Conservation (phyloP, 2,797 vertebrate species). For the Aratinga solstitialis region DNA sequence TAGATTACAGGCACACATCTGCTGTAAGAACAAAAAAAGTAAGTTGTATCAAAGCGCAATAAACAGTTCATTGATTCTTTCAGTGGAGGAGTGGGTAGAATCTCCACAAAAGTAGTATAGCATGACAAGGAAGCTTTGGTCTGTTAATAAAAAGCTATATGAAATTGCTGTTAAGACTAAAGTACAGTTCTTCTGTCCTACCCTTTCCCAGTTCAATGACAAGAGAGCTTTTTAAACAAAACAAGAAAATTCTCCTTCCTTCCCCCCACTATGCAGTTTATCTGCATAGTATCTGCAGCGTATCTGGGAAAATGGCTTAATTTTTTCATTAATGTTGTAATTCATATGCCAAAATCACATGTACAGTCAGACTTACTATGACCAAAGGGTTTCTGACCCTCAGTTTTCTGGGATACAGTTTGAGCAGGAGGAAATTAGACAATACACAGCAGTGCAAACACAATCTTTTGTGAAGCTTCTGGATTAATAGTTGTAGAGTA, state of each 20-base stretch:
- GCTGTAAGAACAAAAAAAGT: neutral
- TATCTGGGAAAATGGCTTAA: neutral
- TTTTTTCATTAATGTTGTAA: neutral
- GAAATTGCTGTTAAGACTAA: neutral
- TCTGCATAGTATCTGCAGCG: neutral
- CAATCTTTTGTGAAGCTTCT: neutral
- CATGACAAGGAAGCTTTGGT: neutral
- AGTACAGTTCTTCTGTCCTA: neutral
- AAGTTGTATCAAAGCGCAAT: neutral
- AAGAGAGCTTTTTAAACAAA: neutral
- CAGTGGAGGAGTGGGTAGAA: neutral
- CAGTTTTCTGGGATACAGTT: neutral
- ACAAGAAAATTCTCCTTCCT: neutral
- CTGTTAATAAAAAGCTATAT: neutral
- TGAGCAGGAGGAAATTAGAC: neutral
- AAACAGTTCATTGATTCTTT: neutral
- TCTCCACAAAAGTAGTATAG: neutral
- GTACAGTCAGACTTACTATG: neutral
- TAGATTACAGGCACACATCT: neutral
- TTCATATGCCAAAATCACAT: neutral
- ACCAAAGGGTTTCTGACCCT: neutral
- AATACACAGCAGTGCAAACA: neutral
- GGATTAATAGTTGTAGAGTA: neutral
- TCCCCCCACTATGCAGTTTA: neutral
- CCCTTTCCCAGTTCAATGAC: neutral